Conservation (phyloP, 2,888 invertebrate genomes). For the Synergus umbraculus region DNA sequence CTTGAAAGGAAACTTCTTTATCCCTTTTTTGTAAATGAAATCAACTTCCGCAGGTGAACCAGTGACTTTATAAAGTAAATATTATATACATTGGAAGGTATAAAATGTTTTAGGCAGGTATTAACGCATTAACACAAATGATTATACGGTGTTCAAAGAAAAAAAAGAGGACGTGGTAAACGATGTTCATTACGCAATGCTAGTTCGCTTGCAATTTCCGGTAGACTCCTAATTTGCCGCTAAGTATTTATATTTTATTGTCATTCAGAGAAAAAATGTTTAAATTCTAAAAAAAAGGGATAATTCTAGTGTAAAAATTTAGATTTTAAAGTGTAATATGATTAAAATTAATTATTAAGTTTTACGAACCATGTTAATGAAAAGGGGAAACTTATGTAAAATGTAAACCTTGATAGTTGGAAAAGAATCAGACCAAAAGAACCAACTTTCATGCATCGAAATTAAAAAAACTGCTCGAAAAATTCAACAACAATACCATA, state of each 20-base stretch:
- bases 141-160: constrained; percentile 4
- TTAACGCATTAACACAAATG: constrained; percentile 13
- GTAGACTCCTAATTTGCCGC: constrained; percentile 20
- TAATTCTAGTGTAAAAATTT: too few relatives aligned
- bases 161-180: constrained; percentile 29
- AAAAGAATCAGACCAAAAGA: neutral
- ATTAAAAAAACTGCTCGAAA: neutral
- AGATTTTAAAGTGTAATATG: too few relatives aligned
- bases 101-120: neutral
- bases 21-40: neutral
- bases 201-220: constrained; percentile 22
- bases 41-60: neutral
- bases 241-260: constrained; percentile 35
- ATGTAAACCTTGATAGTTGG: neutral
- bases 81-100: neutral
- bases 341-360: too few relatives aligned
- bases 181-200: constrained; percentile 21
- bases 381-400: too few relatives aligned
- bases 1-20: neutral
- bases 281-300: neutral
- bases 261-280: neutral
- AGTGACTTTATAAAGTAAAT: neutral
- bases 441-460: neutral
- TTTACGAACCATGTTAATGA: too few relatives aligned
- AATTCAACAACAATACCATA: neutral